Evolutionary conservation across 92 coral and sea anemone species (phyloP).

Genomic region (Porites rus): DNA sequence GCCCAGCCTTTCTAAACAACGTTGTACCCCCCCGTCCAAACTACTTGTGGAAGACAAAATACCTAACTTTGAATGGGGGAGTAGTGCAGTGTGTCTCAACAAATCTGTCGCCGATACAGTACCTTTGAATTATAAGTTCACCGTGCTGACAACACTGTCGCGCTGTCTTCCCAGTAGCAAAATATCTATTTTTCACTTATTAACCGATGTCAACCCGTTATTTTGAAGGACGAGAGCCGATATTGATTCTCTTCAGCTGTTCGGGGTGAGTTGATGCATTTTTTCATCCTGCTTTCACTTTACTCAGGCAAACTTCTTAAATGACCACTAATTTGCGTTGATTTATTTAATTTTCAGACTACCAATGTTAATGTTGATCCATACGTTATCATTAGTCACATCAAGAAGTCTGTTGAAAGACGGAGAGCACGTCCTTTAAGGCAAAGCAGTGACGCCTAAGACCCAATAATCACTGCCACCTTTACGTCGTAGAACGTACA

Average conservation of each 20-base stretch:
- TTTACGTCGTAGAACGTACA: too few species aligned
- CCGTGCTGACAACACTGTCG: too few species aligned
- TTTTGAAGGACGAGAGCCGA: conserved; percentile 79
- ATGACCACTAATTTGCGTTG: neutral
- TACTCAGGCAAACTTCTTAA: neutral
- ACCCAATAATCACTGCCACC: neutral
- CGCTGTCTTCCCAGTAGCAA: too few species aligned
- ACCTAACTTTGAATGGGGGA: too few species aligned
- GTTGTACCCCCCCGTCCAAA: too few species aligned
- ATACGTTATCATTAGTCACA: conserved; percentile 53
- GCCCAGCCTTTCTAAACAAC: too few species aligned
- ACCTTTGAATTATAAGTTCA: too few species aligned
- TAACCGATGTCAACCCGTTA: neutral
- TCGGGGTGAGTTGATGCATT: conserved; percentile 84
- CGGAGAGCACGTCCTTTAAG: neutral
- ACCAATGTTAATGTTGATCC: conserved; percentile 80
- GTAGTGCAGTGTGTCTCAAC: too few species aligned
- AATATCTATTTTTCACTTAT: too few species aligned
- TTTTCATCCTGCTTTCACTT: neutral
- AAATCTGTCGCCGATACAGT: too few species aligned
- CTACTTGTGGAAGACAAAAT: too few species aligned
- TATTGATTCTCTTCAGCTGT: conserved; percentile 89
- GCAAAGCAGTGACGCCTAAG: neutral
- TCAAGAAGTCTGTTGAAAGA: conserved; percentile 62
- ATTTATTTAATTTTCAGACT: conserved; percentile 38